A percentile compares a stretch with the other conserved stretches of the same genome.
phyloP scores from a whole-genome alignment of 2,888 invertebrate genomes.

The Metallyticus violacea region DNA sequence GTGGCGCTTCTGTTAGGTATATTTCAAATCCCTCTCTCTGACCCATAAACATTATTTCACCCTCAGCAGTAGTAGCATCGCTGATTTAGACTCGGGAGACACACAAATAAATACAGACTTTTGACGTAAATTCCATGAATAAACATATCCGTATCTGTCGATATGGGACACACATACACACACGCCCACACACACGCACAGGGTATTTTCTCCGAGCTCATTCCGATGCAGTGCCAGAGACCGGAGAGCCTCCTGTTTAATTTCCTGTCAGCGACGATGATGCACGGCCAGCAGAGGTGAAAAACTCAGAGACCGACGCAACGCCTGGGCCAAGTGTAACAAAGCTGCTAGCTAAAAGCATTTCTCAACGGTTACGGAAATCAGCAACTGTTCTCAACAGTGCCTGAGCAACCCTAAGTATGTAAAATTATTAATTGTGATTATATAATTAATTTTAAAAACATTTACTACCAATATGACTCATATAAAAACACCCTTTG shows the following conservation, averaged over 20 bases:
- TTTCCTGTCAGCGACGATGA: conserved; percentile 30
- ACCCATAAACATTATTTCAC: conserved; percentile 3
- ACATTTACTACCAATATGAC: too few species aligned
- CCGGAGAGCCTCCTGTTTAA: conserved; percentile 26
- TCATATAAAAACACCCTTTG: too few species aligned
- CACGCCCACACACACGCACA: background rate
- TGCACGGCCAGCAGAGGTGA: conserved; percentile 8
- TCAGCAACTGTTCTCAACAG: background rate
- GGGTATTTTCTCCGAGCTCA: background rate
- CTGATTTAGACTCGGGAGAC: background rate
- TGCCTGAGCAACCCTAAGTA: too few species aligned
- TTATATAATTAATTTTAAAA: too few species aligned
- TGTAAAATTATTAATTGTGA: too few species aligned
- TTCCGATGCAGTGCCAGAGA: conserved; percentile 14
- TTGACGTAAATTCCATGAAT: background rate
- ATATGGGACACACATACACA: background rate
- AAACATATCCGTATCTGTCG: background rate
- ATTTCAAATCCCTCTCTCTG: background rate
- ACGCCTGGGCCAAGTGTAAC: background rate
- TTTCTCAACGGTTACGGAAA: background rate
- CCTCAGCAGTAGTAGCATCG: background rate
- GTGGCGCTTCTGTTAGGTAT: background rate
- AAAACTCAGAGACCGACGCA: background rate
- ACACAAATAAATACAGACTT: background rate
- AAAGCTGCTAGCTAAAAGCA: too few species aligned